Conservation (phyloP, 2,888 invertebrate genomes). For the Perizoma flavofasciatum region DNA sequence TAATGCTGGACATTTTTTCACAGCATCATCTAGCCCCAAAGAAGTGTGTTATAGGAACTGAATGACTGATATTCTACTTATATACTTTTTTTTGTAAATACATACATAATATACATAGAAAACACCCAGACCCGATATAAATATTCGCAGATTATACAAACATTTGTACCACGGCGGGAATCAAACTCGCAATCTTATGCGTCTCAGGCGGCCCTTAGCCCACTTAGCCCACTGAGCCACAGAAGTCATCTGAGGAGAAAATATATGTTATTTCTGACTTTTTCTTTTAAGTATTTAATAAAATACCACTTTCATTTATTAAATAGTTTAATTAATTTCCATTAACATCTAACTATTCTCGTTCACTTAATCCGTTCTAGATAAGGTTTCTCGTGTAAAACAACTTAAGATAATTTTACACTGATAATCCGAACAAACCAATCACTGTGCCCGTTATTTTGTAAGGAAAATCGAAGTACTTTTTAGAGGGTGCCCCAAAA, state of each 20-base stretch:
- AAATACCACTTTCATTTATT: conserved; percentile 19
- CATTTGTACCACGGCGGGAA: too few species aligned
- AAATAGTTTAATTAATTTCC: conserved; percentile 26
- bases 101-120: too few species aligned
- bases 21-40: too few species aligned
- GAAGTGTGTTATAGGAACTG: too few species aligned
- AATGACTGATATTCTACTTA: too few species aligned
- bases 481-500: conserved; percentile 25
- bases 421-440: conserved; percentile 46
- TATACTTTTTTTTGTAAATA: too few species aligned
- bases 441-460: conserved; percentile 51
- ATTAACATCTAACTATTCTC: conserved; percentile 29
- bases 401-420: conserved; percentile 41
- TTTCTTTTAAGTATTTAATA: conserved; percentile 12
- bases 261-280: neutral
- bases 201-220: too few species aligned
- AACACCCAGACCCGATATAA: too few species aligned
- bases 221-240: too few species aligned
- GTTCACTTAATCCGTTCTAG: conserved; percentile 25
- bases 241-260: neutral
- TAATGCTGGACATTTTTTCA: too few species aligned
- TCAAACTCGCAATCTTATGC: too few species aligned
- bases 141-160: too few species aligned
- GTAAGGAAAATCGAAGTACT: conserved; percentile 33
- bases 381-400: conserved; percentile 37